phyloP scores from a whole-genome alignment of 2,888 invertebrate species.

The Pollenia angustigena region DNA sequence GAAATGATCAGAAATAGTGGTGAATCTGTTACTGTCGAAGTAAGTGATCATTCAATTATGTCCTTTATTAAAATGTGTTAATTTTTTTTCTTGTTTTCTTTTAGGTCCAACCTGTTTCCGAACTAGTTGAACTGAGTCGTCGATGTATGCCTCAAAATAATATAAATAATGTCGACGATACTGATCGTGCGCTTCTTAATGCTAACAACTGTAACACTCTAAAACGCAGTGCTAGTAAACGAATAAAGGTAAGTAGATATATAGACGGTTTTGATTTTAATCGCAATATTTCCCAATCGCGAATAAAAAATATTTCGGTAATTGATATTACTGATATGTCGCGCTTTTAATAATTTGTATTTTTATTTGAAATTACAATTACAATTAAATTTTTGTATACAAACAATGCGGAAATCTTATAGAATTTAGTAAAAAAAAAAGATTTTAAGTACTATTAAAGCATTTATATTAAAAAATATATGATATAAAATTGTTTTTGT shows the following conservation, averaged over 20 bases:
- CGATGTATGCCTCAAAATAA: conserved; percentile 85
- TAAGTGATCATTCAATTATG: conserved; percentile 83
- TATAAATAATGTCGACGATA: conserved; percentile 78
- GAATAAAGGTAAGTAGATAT: conserved; percentile 86
- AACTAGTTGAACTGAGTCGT: conserved; percentile 94
- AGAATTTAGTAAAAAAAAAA: too few relatives aligned
- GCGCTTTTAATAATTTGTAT: too few relatives aligned
- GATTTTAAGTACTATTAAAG: too few relatives aligned
- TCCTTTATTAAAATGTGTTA: neutral
- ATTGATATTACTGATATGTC: too few relatives aligned
- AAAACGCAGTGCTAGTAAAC: conserved; percentile 91
- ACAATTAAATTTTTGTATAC: too few relatives aligned
- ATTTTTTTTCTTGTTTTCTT: neutral
- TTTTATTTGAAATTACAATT: too few relatives aligned
- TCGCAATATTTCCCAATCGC: too few relatives aligned
- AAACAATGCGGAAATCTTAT: too few relatives aligned
- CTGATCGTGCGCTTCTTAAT: conserved; percentile 80
- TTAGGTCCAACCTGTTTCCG: conserved; percentile 96
- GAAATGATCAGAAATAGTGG: conserved; percentile 95
- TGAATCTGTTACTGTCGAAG: conserved; percentile 93
- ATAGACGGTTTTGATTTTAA: too few relatives aligned
- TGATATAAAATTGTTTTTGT: too few relatives aligned
- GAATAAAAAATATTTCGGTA: too few relatives aligned
- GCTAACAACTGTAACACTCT: conserved; percentile 88
- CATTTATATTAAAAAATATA: too few relatives aligned